Evolutionary conservation across 2,888 invertebrate genomes (phyloP).

Genomic region (Machimus atricapillus): DNA sequence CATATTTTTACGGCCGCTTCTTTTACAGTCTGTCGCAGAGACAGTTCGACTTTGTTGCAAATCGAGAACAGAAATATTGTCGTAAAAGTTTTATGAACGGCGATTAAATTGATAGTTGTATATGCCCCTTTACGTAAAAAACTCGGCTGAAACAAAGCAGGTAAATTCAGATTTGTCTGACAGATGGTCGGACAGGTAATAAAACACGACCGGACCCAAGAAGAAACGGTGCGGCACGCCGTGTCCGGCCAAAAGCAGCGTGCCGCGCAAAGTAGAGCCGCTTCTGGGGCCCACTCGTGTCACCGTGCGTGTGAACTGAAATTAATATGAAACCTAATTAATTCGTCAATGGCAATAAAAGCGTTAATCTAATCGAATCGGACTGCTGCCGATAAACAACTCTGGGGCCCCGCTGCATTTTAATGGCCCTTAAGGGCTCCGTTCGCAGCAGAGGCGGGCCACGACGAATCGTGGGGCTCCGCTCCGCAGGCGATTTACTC

Average conservation of each 20-base stretch:
- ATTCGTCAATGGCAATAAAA: conserved; percentile 42
- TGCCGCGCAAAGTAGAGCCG: background rate
- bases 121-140: background rate
- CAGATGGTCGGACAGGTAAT: conserved; percentile 31
- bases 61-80: conserved; percentile 25
- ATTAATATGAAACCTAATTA: conserved; percentile 42
- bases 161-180: conserved; percentile 9
- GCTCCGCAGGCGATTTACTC: background rate
- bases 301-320: conserved; percentile 42
- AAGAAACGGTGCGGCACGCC: background rate
- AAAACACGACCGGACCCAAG: background rate
- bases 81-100: conserved; percentile 33
- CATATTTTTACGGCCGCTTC: background rate
- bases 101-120: conserved; percentile 24
- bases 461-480: background rate
- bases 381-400: conserved; percentile 2
- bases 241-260: background rate
- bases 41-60: conserved; percentile 10
- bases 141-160: conserved; percentile 19
- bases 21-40: conserved; percentile 5
- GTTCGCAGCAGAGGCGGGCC: background rate
- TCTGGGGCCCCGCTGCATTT: conserved; percentile 13
- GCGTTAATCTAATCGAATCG: conserved; percentile 36
- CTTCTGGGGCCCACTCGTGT: conserved; percentile 13
- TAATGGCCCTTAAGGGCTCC: conserved; percentile 18